Evolutionary conservation across 2,888 invertebrate species (phyloP).

Genomic region (Drosophila algonquin): DNA sequence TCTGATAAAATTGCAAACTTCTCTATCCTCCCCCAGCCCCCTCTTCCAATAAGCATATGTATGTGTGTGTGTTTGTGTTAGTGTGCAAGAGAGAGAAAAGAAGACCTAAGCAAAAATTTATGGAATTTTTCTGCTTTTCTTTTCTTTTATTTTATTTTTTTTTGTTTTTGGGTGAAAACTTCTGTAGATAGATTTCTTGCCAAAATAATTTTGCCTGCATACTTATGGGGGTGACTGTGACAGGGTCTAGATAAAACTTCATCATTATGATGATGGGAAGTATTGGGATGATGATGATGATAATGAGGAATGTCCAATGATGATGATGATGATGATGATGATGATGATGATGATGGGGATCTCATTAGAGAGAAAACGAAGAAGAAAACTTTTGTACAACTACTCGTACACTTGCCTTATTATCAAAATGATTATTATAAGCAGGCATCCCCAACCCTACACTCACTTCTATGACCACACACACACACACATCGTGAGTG

Average conservation of each 20-base stretch:
- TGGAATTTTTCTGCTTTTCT: conserved; percentile 65
- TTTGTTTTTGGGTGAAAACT: conserved; percentile 65
- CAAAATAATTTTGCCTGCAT: conserved; percentile 68
- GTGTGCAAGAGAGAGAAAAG: conserved; percentile 37
- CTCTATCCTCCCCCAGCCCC: conserved; percentile 28
- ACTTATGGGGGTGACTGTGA: conserved; percentile 51
- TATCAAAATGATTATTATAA: conserved; percentile 76
- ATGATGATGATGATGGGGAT: conserved; percentile 1
- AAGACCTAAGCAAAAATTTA: conserved; percentile 66
- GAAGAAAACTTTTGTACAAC: conserved; percentile 58
- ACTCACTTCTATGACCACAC: background rate
- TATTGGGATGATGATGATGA: conserved; percentile 48
- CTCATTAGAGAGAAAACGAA: conserved; percentile 38
- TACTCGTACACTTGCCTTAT: conserved; percentile 73
- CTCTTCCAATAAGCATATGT: too few species aligned
- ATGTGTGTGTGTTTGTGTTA: conserved; percentile 24
- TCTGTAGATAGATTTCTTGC: conserved; percentile 68
- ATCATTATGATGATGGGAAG: conserved; percentile 49
- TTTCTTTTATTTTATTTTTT: conserved; percentile 54
- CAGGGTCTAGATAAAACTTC: conserved; percentile 51
- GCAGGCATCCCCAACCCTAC: conserved; percentile 39
- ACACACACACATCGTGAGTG: conserved; percentile 31
- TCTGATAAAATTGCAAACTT: conserved; percentile 79
- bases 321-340: conserved; percentile 34
- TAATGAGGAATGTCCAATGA: conserved; percentile 9